These are phyloP conservation scores for Lampris megalopsis DNA, from an alignment of 2,113 vertebrate species.

Conservation along the genomic window DNA sequence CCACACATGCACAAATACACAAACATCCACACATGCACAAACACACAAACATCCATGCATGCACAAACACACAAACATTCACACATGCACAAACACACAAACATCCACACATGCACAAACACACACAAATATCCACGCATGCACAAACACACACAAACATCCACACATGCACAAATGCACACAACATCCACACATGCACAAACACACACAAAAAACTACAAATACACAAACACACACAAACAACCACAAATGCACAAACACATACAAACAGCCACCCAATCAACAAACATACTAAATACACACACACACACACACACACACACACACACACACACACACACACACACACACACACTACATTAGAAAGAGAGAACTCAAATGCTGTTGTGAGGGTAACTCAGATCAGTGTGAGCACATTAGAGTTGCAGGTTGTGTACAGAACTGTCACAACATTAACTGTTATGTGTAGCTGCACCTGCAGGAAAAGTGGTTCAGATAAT, in stretches of 20 bases:
- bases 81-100: too few relatives aligned
- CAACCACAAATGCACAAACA: too few relatives aligned
- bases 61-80: too few relatives aligned
- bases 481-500: neutral
- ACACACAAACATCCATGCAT: too few relatives aligned
- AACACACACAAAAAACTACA: neutral
- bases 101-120: too few relatives aligned
- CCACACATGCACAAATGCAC: neutral
- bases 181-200: neutral
- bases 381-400: constrained; percentile 30
- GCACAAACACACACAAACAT: too few relatives aligned
- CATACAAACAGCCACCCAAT: too few relatives aligned
- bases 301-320: neutral
- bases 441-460: constrained; percentile 71
- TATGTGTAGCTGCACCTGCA: constrained; percentile 72
- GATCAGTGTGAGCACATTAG: constrained; percentile 45
- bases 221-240: too few relatives aligned
- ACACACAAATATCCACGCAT: too few relatives aligned
- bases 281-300: too few relatives aligned
- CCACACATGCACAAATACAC: too few relatives aligned
- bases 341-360: constrained; percentile 10
- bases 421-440: constrained; percentile 53
- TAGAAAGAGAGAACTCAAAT: constrained; percentile 49
- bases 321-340: constrained; percentile 7
- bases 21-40: too few relatives aligned